Conservation (phyloP, 2,888 invertebrate species). For the Lepidonotus clava region DNA sequence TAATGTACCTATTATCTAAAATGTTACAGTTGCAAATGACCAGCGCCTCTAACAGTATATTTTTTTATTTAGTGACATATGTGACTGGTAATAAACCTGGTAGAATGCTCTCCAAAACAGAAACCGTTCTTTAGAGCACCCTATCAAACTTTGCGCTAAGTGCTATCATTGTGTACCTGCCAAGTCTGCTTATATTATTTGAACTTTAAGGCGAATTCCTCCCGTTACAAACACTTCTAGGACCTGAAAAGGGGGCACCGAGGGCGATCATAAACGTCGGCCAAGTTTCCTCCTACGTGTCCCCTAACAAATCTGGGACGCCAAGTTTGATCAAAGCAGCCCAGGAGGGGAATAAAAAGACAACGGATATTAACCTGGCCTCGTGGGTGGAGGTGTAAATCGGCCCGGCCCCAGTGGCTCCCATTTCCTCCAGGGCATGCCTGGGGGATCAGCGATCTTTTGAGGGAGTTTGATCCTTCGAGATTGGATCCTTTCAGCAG, state of each 20-base stretch:
- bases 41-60: no score
- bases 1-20: no score
- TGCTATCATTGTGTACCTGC: not conserved
- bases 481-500: constrained; percentile 40
- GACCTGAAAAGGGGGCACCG: not conserved
- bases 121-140: no score
- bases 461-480: constrained; percentile 45
- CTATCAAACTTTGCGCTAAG: no score
- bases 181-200: not conserved
- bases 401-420: not conserved
- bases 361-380: constrained; percentile 54
- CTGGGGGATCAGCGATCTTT: constrained; percentile 35
- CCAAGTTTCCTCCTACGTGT: not conserved
- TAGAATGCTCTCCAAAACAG: no score
- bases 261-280: constrained; percentile 28
- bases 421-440: constrained; percentile 41
- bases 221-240: no score
- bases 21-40: no score
- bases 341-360: constrained; percentile 36
- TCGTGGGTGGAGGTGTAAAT: constrained; percentile 27
- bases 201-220: not conserved
- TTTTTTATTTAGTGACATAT: no score
- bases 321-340: not conserved
- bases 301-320: constrained; percentile 13
- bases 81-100: no score